Evolutionary conservation across 1,140 invertebrate species (phyloP).

Genomic region (Drosophila pallidifrons): DNA sequence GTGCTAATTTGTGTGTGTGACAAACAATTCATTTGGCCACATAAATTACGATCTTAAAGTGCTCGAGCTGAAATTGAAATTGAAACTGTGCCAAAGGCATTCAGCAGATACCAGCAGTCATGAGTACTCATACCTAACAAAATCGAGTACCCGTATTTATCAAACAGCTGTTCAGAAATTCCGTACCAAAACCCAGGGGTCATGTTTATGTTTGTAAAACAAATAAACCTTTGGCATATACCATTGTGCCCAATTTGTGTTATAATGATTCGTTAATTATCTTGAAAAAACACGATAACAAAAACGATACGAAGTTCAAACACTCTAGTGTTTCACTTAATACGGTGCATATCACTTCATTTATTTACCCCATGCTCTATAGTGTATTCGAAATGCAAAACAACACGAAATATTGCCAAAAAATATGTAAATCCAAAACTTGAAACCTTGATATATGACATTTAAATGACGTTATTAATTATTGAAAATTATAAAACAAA

Average conservation of each 20-base stretch:
- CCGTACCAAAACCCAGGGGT: constrained; percentile 22
- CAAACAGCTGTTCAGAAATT: constrained; percentile 54
- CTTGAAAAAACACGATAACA: constrained; percentile 1
- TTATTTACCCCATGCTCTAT: neutral
- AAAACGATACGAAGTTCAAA: constrained; percentile 1
- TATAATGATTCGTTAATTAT: constrained; percentile 25
- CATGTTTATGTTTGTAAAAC: constrained; percentile 64
- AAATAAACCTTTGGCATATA: constrained; percentile 50
- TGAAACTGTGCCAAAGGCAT: constrained; percentile 48
- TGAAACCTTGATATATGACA: neutral
- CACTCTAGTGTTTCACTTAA: neutral
- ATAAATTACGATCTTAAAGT: constrained; percentile 13
- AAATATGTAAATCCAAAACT: neutral
- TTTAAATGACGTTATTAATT: neutral
- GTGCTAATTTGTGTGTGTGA: constrained; percentile 62
- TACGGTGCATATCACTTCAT: neutral
- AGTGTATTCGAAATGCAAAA: neutral
- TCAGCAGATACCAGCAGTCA: constrained; percentile 24
- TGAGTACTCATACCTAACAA: constrained; percentile 11
- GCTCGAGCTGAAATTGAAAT: constrained; percentile 28
- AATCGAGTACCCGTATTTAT: constrained; percentile 30
- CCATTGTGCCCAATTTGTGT: constrained; percentile 41
- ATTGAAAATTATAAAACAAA: neutral
- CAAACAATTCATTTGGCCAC: constrained; percentile 28
- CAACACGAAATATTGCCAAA: neutral